phyloP scores from a whole-genome alignment of 2,888 invertebrate species.

The Sinohyriopsis cumingii region DNA sequence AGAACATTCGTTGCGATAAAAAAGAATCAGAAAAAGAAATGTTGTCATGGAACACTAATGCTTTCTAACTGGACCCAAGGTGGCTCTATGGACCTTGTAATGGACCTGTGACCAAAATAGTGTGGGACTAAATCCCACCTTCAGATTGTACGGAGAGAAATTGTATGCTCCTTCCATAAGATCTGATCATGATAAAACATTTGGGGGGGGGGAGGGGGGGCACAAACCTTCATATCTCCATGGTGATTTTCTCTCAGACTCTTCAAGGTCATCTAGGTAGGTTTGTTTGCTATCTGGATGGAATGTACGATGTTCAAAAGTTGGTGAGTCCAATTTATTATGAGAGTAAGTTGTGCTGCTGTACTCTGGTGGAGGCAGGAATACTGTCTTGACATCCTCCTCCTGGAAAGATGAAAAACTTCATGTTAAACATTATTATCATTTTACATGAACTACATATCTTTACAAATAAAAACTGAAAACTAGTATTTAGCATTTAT shows the following conservation, averaged over 20 bases:
- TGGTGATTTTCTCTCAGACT: conserved; percentile 49
- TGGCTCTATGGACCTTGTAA: too few species aligned
- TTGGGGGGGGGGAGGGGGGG: too few species aligned
- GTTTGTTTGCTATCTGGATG: conserved; percentile 40
- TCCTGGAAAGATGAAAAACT: conserved; percentile 34
- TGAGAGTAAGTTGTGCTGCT: conserved; percentile 54
- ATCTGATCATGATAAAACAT: neutral
- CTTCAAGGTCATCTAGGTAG: conserved; percentile 50
- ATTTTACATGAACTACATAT: too few species aligned
- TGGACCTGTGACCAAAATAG: too few species aligned
- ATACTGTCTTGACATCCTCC: conserved; percentile 57
- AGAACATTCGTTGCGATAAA: too few species aligned
- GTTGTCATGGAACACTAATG: too few species aligned
- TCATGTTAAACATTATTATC: neutral
- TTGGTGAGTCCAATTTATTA: conserved; percentile 58
- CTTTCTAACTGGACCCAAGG: too few species aligned
- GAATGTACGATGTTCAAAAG: conserved; percentile 44
- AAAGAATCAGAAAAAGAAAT: too few species aligned
- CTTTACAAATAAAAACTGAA: too few species aligned
- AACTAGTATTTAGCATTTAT: too few species aligned
- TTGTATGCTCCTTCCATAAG: conserved; percentile 17
- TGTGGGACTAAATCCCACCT: too few species aligned
- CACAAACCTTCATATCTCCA: conserved; percentile 57
- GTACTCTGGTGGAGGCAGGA: conserved; percentile 59
- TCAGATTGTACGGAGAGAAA: neutral